Evolutionary conservation across 2,113 vertebrate genomes (phyloP).

Genomic region (Phaethornis superciliosus): DNA sequence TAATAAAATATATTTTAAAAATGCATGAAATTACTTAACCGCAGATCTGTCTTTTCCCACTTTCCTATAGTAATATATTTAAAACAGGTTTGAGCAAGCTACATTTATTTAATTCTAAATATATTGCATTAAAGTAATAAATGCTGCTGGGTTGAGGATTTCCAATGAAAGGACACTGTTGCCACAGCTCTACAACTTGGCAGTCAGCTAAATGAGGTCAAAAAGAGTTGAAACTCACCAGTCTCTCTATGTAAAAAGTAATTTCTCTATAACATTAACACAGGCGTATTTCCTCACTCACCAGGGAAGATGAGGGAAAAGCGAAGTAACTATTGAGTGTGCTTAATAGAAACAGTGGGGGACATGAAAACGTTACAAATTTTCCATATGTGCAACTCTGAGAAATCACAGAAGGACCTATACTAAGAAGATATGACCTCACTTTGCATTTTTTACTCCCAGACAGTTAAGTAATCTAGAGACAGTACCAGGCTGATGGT

Average conservation of each 20-base stretch:
- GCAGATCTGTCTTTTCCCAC: not conserved
- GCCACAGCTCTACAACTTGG: not conserved
- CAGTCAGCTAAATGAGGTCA: constrained; percentile 4
- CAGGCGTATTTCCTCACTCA: not conserved
- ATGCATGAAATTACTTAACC: not conserved
- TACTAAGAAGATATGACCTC: not conserved
- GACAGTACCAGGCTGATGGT: not conserved
- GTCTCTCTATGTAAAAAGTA: not conserved
- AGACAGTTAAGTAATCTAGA: not conserved
- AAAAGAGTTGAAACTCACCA: not conserved
- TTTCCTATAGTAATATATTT: not conserved
- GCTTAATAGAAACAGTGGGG: not conserved
- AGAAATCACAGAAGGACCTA: not conserved
- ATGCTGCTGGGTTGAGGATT: not conserved
- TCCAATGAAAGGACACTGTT: not conserved
- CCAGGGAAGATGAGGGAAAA: not conserved
- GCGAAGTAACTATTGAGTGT: not conserved
- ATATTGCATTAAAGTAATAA: not conserved
- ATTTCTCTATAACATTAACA: not conserved
- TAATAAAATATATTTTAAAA: not conserved
- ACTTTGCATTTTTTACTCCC: not conserved
- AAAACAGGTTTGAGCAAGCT: not conserved
- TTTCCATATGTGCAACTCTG: constrained; percentile 16
- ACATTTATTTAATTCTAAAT: not conserved
- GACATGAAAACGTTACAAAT: not conserved